Conservation (phyloP, 2,113 vertebrate genomes). For the Saguinus imperator region DNA sequence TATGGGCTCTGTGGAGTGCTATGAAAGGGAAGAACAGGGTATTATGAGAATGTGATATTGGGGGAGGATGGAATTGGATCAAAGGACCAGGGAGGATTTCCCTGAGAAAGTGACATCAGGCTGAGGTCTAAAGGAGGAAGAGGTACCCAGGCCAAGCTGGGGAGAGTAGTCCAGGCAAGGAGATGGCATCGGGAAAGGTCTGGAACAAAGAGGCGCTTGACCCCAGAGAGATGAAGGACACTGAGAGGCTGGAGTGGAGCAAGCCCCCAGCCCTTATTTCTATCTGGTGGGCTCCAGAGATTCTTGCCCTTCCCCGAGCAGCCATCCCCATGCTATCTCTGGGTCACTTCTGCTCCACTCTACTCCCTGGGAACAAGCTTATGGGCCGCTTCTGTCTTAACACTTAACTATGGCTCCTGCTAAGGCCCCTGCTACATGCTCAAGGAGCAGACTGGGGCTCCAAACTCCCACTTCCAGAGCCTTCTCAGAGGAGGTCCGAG, state of each 20-base stretch:
- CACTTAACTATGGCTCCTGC: accelerated
- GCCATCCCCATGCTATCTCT: neutral
- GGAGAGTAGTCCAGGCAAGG: neutral
- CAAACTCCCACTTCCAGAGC: accelerated
- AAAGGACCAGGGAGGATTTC: neutral
- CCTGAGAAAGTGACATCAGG: neutral
- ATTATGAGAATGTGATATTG: neutral
- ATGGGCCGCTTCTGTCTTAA: neutral
- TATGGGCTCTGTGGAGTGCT: neutral
- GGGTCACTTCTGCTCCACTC: neutral
- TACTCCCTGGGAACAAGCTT: neutral
- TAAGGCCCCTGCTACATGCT: neutral
- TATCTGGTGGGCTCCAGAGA: neutral
- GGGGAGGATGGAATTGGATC: neutral
- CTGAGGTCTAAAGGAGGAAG: neutral
- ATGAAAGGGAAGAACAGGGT: neutral
- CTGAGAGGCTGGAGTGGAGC: accelerated
- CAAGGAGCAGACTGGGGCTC: neutral
- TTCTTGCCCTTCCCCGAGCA: accelerated
- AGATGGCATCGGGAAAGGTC: accelerated
- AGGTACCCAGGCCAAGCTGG: too few species aligned
- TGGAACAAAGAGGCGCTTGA: neutral
- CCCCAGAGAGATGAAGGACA: neutral
- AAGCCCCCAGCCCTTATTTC: neutral
- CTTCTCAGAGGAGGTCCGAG: accelerated